A percentile compares a stretch with the other conserved stretches of the same genome.
These are phyloP conservation scores for Solea solea DNA, from an alignment of 2,113 vertebrate species.

Conservation along the genomic window DNA sequence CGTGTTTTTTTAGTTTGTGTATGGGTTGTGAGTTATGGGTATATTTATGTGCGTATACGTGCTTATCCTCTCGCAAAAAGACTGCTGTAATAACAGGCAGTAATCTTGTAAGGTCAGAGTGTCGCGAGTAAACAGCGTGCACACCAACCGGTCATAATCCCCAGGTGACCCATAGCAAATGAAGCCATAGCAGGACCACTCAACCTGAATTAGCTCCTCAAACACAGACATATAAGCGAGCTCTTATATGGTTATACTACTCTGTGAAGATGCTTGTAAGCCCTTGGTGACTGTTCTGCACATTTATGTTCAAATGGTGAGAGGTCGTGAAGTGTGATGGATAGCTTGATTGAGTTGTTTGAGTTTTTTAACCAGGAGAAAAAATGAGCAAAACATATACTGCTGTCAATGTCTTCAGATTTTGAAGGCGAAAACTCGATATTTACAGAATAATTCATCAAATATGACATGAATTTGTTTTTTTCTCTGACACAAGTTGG, in stretches of 20 bases:
- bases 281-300: conserved; percentile 49
- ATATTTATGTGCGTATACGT: not conserved
- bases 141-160: conserved; percentile 46
- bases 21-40: conserved; percentile 8
- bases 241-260: conserved; percentile 37
- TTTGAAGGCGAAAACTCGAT: not conserved
- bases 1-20: conserved; percentile 2
- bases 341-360: conserved; percentile 48
- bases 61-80: conserved; percentile 27
- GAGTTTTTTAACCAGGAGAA: conserved; percentile 25
- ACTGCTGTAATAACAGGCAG: conserved; percentile 64
- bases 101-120: conserved; percentile 64
- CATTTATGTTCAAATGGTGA: conserved; percentile 64
- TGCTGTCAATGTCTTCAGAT: conserved; percentile 8
- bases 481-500: not conserved
- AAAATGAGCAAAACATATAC: conserved; percentile 6
- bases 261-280: conserved; percentile 43
- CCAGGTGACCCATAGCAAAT: conserved; percentile 64
- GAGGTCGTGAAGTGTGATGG: conserved; percentile 54
- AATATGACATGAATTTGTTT: not conserved
- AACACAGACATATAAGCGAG: conserved; percentile 49
- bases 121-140: conserved; percentile 52
- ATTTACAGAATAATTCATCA: conserved; percentile 4
- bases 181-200: conserved; percentile 56
- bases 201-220: conserved; percentile 69